phyloP scores from a whole-genome alignment of 2,113 vertebrate species.

The Geococcyx californianus region DNA sequence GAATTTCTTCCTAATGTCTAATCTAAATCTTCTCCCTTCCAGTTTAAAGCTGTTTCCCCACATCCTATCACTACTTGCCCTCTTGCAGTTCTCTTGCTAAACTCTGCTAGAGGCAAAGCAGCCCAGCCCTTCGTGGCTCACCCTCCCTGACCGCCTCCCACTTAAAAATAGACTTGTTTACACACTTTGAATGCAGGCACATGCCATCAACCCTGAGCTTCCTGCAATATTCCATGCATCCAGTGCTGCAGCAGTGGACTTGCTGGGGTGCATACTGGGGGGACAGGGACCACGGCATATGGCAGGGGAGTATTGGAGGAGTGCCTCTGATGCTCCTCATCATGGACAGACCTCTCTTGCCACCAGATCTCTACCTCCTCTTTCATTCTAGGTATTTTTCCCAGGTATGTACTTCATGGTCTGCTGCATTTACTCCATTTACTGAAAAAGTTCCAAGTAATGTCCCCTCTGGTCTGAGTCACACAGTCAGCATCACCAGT shows the following conservation, averaged over 20 bases:
- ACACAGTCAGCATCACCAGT: fast-evolving
- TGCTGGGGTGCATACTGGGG: background rate
- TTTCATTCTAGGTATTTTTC: background rate
- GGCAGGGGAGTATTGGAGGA: background rate
- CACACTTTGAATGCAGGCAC: background rate
- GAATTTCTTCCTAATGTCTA: too few relatives aligned
- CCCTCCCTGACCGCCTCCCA: background rate
- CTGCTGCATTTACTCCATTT: fast-evolving
- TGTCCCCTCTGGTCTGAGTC: background rate
- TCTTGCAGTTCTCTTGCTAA: background rate
- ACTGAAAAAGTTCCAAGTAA: background rate
- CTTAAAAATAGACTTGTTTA: slow-evolving; percentile 72
- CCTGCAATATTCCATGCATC: background rate
- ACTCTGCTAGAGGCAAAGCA: background rate
- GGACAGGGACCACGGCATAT: background rate
- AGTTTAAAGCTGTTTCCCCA: too few relatives aligned
- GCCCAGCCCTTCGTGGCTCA: background rate
- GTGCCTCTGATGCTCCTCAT: background rate
- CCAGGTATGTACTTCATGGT: background rate
- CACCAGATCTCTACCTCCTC: background rate
- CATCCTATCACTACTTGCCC: too few relatives aligned
- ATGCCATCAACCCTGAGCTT: background rate
- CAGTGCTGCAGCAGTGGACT: background rate
- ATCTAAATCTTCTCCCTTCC: too few relatives aligned
- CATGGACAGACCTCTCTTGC: background rate